Evolutionary conservation across 2,888 invertebrate species (phyloP), one percentile per base, ranked within the genome.

Genomic region (Omphaloscelis lunosa): DNA sequence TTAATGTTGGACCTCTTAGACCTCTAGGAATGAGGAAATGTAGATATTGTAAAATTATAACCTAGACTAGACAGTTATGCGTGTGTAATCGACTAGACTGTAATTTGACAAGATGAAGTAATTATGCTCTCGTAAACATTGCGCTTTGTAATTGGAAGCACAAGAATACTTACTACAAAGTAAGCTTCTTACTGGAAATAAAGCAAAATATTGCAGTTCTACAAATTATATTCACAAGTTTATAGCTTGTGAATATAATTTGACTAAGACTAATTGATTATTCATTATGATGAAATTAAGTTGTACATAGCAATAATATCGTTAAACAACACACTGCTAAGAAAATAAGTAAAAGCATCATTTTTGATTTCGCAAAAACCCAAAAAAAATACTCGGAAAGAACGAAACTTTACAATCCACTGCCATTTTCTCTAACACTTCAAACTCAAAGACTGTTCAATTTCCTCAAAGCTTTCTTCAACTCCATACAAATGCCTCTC

Each of bases 91-190:
- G 56, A 29, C 69, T 61, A 45, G 75, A 17, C 70, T 56, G 58
- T 85, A 79, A 84, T 84, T 79, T 78, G 70, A 63, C 48, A 71
- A 86, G 75, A 85, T 86, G 79, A 86, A 79, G 72, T 86, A 84
- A 83, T 84, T 82, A 82, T 73, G 51, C 39, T 65, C 70, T 67
- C 48, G 53, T 75, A 72, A 70, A 75, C 74, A 75, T 85, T 82
- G 72, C 23, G 23, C 41, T 39, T 65, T 58, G 53, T 34, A 59
- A 73, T 34, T 72, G 67, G 62, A 72, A 56, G 34, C 48, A 56
- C 68, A 27, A 15, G 70, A 61, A 45, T 58, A n/a, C 27, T 34
- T 3, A 67, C 39, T 63, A 62, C 65, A 65, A 45, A 75, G 48
- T 74, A 72, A 69, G 66, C 41, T 61, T 9, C 1, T 2, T 4